These are phyloP conservation scores for Masticophis lateralis DNA, from an alignment of 2,797 vertebrate genomes.

Conservation along the genomic window DNA sequence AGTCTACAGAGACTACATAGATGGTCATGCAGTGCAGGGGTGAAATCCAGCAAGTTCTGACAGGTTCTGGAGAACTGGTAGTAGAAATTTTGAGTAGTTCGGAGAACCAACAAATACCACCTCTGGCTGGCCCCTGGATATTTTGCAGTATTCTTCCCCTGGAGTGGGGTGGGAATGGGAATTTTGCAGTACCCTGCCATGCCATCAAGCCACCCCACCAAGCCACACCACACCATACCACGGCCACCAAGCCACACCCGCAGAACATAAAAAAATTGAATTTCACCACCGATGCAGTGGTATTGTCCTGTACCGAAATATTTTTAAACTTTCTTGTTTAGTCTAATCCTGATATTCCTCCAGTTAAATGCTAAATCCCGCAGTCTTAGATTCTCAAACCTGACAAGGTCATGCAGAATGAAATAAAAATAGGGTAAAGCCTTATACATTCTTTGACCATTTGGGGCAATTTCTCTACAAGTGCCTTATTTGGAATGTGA, in stretches of 20 bases:
- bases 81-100: too few species aligned
- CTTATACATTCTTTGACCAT: not conserved
- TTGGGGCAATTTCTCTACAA: not conserved
- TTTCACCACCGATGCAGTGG: not conserved
- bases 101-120: too few species aligned
- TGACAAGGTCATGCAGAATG: not conserved
- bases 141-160: too few species aligned
- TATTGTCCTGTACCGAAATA: not conserved
- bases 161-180: too few species aligned
- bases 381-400: not conserved
- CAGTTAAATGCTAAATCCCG: not conserved
- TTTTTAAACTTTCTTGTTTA: not conserved
- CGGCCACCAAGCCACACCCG: too few species aligned
- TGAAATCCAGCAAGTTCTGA: too few species aligned
- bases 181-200: too few species aligned
- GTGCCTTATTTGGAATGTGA: not conserved
- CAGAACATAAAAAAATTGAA: too few species aligned
- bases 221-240: too few species aligned
- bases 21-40: not conserved
- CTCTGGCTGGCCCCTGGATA: too few species aligned
- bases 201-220: too few species aligned
- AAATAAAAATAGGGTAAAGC: not conserved
- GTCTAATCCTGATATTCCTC: not conserved
- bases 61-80: too few species aligned
- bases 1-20: not conserved